Evolutionary conservation across 2,797 vertebrate species (phyloP), one percentile per base, ranked within the genome.

Genomic region (Cirrhinus mrigala): DNA sequence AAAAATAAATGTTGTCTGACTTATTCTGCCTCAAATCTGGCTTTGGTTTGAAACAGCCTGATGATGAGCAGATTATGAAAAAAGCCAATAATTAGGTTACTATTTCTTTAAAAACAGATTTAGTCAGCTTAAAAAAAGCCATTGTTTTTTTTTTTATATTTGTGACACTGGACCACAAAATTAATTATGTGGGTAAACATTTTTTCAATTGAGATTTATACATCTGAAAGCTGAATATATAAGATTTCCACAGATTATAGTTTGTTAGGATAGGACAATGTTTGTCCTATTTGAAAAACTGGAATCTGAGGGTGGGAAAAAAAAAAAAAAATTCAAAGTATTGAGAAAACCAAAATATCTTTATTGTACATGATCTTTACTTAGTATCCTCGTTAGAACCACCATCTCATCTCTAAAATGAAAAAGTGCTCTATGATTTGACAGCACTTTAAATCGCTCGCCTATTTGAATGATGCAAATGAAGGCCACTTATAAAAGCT

Each of bases 21-120:
- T 37, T 2, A 66, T 66, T 33, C 29, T 27, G 44, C n/a, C 44
- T 73, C 27, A 33, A 27, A 75, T 75, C 3, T 33, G 9, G 18
- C 15, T 76, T 76, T 22, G 27, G 56, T 37, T 15, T 56, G 29
- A 56, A 37, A 18, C 10, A 46, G 54, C 18, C 33, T 12, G 20
- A 37, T 20, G 20, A 76, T 37, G 6, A 56, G 27, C 37, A 33
- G 54, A 33, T 22, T 0, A 2, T 29, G 8, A 6, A 54, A 75
- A 74, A 75, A 37, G 6, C 2, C 12, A 22, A 75, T 75, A 14
- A n/a, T 54, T 37, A 20, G 29, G 1, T 77, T 33, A 58, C 33
- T 40, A 40, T 56, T 77, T 12, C 52, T 58, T 77, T 40, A 40
- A 58, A 46, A 78, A 60, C n/a, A 46, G 40, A 79, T 82, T 60